Percentiles rank a stretch among this genome's conserved stretches.
Conservation (phyloP, 2,888 invertebrate species). For the Liodrosophila aerea region DNA sequence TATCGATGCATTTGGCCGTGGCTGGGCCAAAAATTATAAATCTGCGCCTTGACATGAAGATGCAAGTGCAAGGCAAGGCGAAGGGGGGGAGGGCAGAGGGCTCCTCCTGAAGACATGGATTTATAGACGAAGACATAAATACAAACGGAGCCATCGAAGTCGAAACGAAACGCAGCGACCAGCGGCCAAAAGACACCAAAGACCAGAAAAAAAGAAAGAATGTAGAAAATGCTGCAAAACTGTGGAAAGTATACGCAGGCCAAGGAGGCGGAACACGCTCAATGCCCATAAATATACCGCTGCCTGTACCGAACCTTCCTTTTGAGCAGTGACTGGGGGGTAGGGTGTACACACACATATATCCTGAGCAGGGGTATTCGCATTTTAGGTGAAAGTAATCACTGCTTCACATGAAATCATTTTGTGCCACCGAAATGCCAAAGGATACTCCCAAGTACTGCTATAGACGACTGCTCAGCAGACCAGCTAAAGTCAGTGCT, state of each 20-base stretch:
- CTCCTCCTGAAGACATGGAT: slow-evolving; percentile 67
- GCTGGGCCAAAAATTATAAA: slow-evolving; percentile 76
- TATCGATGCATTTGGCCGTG: slow-evolving; percentile 42
- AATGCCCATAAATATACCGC: slow-evolving; percentile 77
- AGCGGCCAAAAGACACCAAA: slow-evolving; percentile 62
- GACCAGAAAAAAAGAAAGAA: slow-evolving; percentile 32
- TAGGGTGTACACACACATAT: too few species aligned
- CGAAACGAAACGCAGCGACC: slow-evolving; percentile 57
- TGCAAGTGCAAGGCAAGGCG: slow-evolving; percentile 45
- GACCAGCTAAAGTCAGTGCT: too few species aligned
- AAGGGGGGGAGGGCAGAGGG: neutral
- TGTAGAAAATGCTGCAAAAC: slow-evolving; percentile 21
- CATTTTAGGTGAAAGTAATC: slow-evolving; percentile 80
- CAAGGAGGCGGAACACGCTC: slow-evolving; percentile 76
- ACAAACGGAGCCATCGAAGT: slow-evolving; percentile 63
- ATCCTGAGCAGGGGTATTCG: slow-evolving; percentile 32
- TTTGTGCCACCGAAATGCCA: slow-evolving; percentile 71
- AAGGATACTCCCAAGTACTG: too few species aligned
- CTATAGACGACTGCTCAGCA: too few species aligned
- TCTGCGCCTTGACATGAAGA: slow-evolving; percentile 79
- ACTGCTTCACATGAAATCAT: slow-evolving; percentile 82
- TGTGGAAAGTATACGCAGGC: slow-evolving; percentile 48
- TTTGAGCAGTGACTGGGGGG: slow-evolving; percentile 2
- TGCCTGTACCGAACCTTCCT: slow-evolving; percentile 46
- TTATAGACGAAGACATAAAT: slow-evolving; percentile 77